Percentiles rank a stretch among this genome's conserved stretches.
Conservation (phyloP, 2,888 invertebrate genomes). For the Electrophaes corylata region DNA sequence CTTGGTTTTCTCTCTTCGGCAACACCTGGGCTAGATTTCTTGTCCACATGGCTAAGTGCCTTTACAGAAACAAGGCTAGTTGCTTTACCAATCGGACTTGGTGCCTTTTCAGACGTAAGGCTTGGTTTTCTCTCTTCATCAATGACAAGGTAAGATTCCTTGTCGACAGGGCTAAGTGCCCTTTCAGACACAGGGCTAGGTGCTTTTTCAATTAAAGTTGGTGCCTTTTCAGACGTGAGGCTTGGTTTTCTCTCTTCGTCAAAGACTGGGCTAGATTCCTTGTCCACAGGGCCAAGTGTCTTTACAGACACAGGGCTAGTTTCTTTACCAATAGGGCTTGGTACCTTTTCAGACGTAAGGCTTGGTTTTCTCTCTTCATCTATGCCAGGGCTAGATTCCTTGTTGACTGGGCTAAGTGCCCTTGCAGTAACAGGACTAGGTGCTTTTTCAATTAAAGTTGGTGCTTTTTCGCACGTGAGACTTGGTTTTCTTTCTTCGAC, state of each 20-base stretch:
- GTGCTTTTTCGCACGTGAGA: neutral
- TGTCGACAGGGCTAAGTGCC: neutral
- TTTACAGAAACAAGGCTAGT: conserved; percentile 13
- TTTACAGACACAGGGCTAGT: conserved; percentile 18
- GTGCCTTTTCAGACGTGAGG: neutral
- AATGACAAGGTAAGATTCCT: no score
- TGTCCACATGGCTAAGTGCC: conserved; percentile 1
- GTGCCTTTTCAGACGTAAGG: neutral
- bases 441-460: neutral
- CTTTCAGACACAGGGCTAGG: neutral
- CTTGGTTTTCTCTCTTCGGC: conserved; percentile 5
- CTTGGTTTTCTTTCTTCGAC: no score
- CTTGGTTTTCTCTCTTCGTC: neutral
- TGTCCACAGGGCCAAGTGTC: conserved; percentile 22
- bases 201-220: no score
- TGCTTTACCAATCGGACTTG: no score
- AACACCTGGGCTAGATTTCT: neutral
- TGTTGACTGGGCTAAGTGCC: no score
- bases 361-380: conserved; percentile 13
- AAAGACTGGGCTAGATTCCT: conserved; percentile 6
- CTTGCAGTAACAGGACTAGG: conserved; percentile 14
- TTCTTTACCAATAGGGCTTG: neutral
- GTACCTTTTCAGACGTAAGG: conserved; percentile 4
- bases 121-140: no score
- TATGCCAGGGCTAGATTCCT: conserved; percentile 3